A percentile compares a stretch with the other conserved stretches of the same genome.
Conservation (phyloP, 2,797 vertebrate genomes). For the Galaxias olidus region DNA sequence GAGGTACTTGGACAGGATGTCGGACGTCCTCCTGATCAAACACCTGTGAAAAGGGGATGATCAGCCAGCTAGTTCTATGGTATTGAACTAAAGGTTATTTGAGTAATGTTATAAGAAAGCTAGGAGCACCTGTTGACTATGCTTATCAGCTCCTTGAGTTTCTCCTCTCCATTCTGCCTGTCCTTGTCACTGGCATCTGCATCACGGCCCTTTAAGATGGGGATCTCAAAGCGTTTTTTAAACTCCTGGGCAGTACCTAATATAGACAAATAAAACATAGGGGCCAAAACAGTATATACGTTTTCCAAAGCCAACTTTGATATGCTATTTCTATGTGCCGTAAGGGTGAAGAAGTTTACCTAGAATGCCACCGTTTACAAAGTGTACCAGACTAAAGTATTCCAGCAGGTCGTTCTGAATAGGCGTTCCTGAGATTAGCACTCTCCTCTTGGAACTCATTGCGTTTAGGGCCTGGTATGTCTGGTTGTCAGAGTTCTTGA, state of each 20-base stretch:
- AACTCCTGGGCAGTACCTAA: slow-evolving; percentile 95
- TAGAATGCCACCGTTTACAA: slow-evolving; percentile 93
- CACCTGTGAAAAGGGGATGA: slow-evolving; percentile 74
- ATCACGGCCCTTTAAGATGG: slow-evolving; percentile 93
- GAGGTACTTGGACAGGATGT: slow-evolving; percentile 97
- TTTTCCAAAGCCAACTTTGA: too few relatives aligned
- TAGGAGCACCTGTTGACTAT: slow-evolving; percentile 87
- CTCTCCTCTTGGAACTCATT: slow-evolving; percentile 86
- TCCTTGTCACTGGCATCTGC: slow-evolving; percentile 88
- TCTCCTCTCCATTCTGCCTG: slow-evolving; percentile 85
- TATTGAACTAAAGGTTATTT: not conserved
- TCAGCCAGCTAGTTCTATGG: not conserved
- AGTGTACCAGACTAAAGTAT: slow-evolving; percentile 98
- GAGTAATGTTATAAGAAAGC: not conserved
- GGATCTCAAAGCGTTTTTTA: slow-evolving; percentile 93
- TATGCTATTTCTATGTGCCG: not conserved
- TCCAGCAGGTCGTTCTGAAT: slow-evolving; percentile 98
- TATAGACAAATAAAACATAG: not conserved
- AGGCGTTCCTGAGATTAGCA: slow-evolving; percentile 95
- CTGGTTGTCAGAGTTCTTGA: slow-evolving; percentile 98
- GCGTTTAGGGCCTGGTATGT: slow-evolving; percentile 93
- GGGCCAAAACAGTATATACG: not conserved
- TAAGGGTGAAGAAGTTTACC: slow-evolving; percentile 72
- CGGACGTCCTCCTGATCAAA: slow-evolving; percentile 94
- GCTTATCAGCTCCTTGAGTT: slow-evolving; percentile 89